Base-by-base conservation (phyloP, 2,113 vertebrate genomes). In the Mastomys natalensis region DNA sequence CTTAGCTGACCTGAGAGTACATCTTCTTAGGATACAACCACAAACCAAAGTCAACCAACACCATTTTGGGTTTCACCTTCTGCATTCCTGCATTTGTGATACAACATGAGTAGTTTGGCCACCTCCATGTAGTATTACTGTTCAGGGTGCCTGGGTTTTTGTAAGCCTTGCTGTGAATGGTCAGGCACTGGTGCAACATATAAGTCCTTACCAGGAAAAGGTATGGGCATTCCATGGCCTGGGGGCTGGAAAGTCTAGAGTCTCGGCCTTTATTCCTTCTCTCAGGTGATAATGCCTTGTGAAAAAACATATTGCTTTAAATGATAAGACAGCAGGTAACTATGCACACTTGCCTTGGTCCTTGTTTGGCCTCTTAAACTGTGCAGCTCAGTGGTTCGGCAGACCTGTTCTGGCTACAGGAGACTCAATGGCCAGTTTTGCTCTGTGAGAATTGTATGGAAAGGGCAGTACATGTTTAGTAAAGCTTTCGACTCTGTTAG, bases 321-420 rank as follows among this genome's bases (percentile, higher is more conserved):
- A 74, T 78, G 2, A 74, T 58, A 82, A 78, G 51, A 45, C 53
- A 93, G 72, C 66, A 66, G 84, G 66, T 3, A 5, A 37, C 80
- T 40, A 16, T 17, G 31, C 64, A 60, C 10, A 22, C 9, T 48
- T 82, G 74, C 95, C 91, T 85, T 76, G 60, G 90, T 84, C 84
- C 84, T 96, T 95, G 77, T 94, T 87, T 89, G 97, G 95, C 92
- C 70, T 90, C 92, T 96, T 97, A 96, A 94, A 94, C 92, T 94
- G 96, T 93, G 94, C 96, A 19, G 92, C 22, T 88, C 85, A 16
- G 4, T 29, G 37, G 22, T 55, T 55, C 51, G 19, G 37, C 51
- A 73, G 86, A 55, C 37, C 31, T 22, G 34, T 48, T 37, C 48
- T 24, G 74, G 76, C 62, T 66, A 24, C 37, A 10, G 77, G 34